These are phyloP conservation scores for Hemicordylus capensis DNA, from an alignment of 2,113 vertebrate genomes.

Conservation along the genomic window DNA sequence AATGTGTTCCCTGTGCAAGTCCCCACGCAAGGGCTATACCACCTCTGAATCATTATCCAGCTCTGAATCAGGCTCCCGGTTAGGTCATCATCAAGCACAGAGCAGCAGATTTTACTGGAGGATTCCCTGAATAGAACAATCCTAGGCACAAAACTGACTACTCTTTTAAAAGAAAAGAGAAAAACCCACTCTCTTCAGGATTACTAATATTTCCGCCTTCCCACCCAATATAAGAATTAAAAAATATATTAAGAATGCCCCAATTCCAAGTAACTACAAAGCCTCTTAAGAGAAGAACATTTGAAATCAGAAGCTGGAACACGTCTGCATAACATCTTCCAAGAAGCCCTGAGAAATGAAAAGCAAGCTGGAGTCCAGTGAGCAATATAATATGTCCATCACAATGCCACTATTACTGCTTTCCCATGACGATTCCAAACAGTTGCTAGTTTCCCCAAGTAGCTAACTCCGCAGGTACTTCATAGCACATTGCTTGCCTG, in stretches of 20 bases:
- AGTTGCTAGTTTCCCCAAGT: not conserved
- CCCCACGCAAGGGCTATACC: not conserved
- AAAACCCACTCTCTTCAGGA: not conserved
- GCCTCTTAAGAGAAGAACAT: fast-evolving
- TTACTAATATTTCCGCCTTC: not conserved
- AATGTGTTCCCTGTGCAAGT: too few relatives aligned
- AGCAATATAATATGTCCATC: fast-evolving
- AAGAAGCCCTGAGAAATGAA: not conserved
- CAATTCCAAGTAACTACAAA: fast-evolving
- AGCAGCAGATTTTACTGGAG: not conserved
- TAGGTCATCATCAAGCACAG: not conserved
- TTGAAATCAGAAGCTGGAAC: fast-evolving
- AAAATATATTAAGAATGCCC: not conserved
- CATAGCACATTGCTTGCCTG: not conserved
- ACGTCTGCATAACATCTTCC: fast-evolving
- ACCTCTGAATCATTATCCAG: too few relatives aligned
- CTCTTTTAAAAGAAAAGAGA: not conserved
- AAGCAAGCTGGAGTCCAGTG: too few relatives aligned
- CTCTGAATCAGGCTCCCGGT: not conserved
- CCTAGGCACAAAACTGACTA: not conserved
- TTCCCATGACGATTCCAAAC: not conserved
- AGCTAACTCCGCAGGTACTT: constrained; percentile 8
- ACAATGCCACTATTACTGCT: fast-evolving
- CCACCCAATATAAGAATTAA: fast-evolving
- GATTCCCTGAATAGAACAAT: not conserved